Evolutionary conservation across 1,140 invertebrate species (phyloP).

Genomic region (Nymphalis io): DNA sequence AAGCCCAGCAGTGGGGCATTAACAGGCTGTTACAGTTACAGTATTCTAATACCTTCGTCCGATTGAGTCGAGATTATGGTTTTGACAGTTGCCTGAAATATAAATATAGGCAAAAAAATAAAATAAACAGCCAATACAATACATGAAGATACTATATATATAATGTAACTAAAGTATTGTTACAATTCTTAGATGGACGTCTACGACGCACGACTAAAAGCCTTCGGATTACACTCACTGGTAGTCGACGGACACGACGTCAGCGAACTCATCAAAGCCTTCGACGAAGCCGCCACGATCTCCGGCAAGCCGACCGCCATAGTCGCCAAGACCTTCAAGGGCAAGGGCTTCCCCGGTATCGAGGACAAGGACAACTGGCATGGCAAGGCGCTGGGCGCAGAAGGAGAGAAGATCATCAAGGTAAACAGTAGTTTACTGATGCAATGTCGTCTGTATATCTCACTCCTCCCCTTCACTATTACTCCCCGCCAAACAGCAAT

Average conservation of each 20-base stretch:
- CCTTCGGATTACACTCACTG: slow-evolving; percentile 96
- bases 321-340: slow-evolving; percentile 98
- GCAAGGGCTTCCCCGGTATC: slow-evolving; percentile 92
- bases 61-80: no score
- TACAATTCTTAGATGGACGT: slow-evolving; percentile 84
- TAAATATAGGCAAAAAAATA: no score
- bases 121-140: no score
- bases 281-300: slow-evolving; percentile 88
- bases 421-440: slow-evolving; percentile 55
- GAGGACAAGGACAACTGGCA: slow-evolving; percentile 98
- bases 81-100: no score
- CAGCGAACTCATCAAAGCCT: slow-evolving; percentile 92
- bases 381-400: slow-evolving; percentile 95
- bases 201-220: slow-evolving; percentile 92
- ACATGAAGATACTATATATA: no score
- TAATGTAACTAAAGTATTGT: neutral
- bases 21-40: no score
- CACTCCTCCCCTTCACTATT: no score
- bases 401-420: slow-evolving; percentile 88
- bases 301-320: slow-evolving; percentile 95
- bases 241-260: slow-evolving; percentile 99
- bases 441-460: no score
- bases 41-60: no score
- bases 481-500: no score
- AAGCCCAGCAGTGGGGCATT: no score